These are phyloP conservation scores for Hyposoter didymator DNA, from an alignment of 2,888 invertebrate genomes.

Conservation along the genomic window DNA sequence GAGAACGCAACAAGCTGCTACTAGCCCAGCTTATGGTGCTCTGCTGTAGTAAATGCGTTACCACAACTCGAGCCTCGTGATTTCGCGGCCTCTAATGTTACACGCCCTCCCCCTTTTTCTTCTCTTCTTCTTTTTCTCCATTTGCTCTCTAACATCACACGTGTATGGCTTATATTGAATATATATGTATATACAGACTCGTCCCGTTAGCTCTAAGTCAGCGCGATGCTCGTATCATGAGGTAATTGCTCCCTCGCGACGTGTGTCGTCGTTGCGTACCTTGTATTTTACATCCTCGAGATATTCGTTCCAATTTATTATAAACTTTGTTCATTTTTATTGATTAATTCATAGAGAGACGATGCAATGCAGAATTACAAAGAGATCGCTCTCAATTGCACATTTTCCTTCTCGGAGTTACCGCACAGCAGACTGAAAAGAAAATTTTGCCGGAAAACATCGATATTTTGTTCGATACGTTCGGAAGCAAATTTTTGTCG, in stretches of 20 bases:
- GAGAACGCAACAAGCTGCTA: slow-evolving; percentile 47
- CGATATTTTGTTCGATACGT: no score
- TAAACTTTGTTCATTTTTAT: not conserved
- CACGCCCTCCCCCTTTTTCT: not conserved
- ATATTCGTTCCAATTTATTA: slow-evolving; percentile 11
- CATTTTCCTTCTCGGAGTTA: no score
- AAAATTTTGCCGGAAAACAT: no score
- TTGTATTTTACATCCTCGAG: slow-evolving; percentile 53
- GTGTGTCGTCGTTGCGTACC: slow-evolving; percentile 52
- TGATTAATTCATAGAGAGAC: not conserved
- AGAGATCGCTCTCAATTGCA: no score
- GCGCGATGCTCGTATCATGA: slow-evolving; percentile 50
- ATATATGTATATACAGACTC: not conserved
- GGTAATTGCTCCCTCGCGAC: slow-evolving; percentile 62
- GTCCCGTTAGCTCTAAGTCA: slow-evolving; percentile 22
- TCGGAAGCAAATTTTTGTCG: no score
- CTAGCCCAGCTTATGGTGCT: slow-evolving; percentile 29
- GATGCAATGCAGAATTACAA: no score
- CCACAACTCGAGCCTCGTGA: slow-evolving; percentile 49
- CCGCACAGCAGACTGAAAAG: no score
- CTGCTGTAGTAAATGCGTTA: slow-evolving; percentile 28
- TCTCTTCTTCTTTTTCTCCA: not conserved
- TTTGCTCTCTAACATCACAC: slow-evolving; percentile 13
- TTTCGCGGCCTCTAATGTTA: slow-evolving; percentile 58
- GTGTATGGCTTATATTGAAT: not conserved